Evolutionary conservation across 2,797 vertebrate species (phyloP), one percentile per base, ranked within the genome.

Genomic region (Sebastes itinus): DNA sequence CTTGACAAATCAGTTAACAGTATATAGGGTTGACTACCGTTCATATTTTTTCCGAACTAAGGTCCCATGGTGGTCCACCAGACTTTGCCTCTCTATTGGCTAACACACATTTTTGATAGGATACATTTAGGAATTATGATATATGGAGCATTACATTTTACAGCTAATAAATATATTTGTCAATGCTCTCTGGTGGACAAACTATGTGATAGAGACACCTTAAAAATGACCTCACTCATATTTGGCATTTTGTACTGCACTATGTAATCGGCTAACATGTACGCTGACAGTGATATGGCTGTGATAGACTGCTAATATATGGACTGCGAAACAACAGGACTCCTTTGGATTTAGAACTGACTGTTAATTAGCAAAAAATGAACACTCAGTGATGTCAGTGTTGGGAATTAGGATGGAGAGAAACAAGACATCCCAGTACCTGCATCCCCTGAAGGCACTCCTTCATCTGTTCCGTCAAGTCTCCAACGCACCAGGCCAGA

Each of bases 401-500:
- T 52, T 20, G 18, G 18, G 16, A 52, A n/a, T 49, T 46, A n/a
- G 14, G 42, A 46, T 18, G 42, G 42, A 46, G 6, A 46, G 42
- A 46, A 46, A 46, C 42, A 9, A 18, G 28, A 20, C 11, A 6
- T 66, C 23, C 2, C 0, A 3, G 55, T 88, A 99, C 98, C 98
- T 99, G 98, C 62, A 99, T 92, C 68, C 97, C 94, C 77, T 1
- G 90, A 54, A 97, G 88, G 72, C 95, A 96, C 6, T 77, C 83
- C 4, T 94, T 92, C 46, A 99, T 88, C 72, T 85, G 90, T 54
- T 70, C 92, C 0, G 87, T 91, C 7, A 87, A 13, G 54, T 99
- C 96, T 8, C 98, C 98, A 0, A 97, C 94, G 23, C 98, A 98
- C 98, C 98, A 99, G 75, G 97, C 97, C 92, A 99, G 92, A 91